Evolutionary conservation across 2,888 invertebrate genomes (phyloP).

Genomic region (Erynnis tages): DNA sequence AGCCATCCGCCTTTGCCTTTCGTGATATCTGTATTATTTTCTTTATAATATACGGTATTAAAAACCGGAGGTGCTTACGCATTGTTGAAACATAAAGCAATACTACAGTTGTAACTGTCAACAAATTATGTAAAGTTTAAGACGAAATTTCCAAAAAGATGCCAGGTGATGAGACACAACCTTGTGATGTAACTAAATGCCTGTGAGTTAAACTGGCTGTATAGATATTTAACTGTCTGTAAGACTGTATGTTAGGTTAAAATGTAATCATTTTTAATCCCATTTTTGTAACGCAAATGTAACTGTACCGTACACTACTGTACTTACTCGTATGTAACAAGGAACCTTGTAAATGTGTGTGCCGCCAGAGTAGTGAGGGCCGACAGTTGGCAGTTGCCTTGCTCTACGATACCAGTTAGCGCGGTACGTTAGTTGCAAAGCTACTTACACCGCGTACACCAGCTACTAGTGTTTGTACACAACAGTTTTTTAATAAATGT

Average conservation of each 20-base stretch:
- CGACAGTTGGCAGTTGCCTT: background rate
- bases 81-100: constrained; percentile 36
- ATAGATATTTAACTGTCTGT: constrained; percentile 47
- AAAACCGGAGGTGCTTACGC: constrained; percentile 20
- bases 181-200: constrained; percentile 48
- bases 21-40: constrained; percentile 9
- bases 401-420: background rate
- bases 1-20: constrained; percentile 21
- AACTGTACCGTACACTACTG: constrained; percentile 18
- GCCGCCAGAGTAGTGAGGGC: background rate
- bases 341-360: background rate
- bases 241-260: constrained; percentile 51
- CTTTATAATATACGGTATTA: constrained; percentile 16
- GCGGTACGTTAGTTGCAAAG: constrained; percentile 37
- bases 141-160: background rate
- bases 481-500: constrained; percentile 65
- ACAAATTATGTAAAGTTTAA: background rate
- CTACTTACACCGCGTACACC: constrained; percentile 57
- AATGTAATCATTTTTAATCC: constrained; percentile 33
- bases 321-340: too few relatives aligned
- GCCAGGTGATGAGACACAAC: constrained; percentile 37
- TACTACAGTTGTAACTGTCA: constrained; percentile 9
- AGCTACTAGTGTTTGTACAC: constrained; percentile 74
- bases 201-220: constrained; percentile 40
- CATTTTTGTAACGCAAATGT: constrained; percentile 24